A percentile compares a stretch with the other conserved stretches of the same genome.
These are phyloP conservation scores for Ictidomys tridecemlineatus DNA, from an alignment of 2,113 vertebrate genomes.

Conservation along the genomic window DNA sequence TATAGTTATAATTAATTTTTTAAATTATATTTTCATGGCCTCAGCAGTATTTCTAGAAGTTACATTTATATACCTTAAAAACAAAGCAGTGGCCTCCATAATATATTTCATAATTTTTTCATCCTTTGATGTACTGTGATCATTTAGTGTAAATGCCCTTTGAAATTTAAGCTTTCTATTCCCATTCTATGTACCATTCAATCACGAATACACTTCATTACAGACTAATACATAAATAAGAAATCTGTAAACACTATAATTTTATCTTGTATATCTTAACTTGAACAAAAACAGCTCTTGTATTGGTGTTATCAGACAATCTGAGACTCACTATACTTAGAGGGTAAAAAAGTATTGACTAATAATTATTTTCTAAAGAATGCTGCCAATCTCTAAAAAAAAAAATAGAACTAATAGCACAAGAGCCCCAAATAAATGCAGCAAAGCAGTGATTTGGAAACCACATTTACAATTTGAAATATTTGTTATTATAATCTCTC, in stretches of 20 bases:
- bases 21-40: not conserved
- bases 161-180: not conserved
- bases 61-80: not conserved
- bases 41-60: not conserved
- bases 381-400: conserved; percentile 81
- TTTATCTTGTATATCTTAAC: conserved; percentile 47
- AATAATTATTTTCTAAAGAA: conserved; percentile 84
- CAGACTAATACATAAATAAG: conserved; percentile 33
- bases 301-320: conserved; percentile 72
- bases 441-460: conserved; percentile 84
- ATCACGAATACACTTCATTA: not conserved
- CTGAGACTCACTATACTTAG: conserved; percentile 77
- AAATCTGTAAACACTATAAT: conserved; percentile 8
- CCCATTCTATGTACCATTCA: not conserved
- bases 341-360: conserved; percentile 77
- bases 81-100: not conserved
- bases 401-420: conserved; percentile 79
- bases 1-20: not conserved
- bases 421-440: conserved; percentile 76
- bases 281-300: conserved; percentile 34
- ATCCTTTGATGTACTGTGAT: not conserved
- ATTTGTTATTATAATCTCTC: conserved; percentile 78
- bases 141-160: not conserved
- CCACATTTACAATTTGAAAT: conserved; percentile 81
- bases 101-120: not conserved